Evolutionary conservation across 2,888 invertebrate species (phyloP), one percentile per base, ranked within the genome.

Genomic region (Andricus quercusramuli): DNA sequence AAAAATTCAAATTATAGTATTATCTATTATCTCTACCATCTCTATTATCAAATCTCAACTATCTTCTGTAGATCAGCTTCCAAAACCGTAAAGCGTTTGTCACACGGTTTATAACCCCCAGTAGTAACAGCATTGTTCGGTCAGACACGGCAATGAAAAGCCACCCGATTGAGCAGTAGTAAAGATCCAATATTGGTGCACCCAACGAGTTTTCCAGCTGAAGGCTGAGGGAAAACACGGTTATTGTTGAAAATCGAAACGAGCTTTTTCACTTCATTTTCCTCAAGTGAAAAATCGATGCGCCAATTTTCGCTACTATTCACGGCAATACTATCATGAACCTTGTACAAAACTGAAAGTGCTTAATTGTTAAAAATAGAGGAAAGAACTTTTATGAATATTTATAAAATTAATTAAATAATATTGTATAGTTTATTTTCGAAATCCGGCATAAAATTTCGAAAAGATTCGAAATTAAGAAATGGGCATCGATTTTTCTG

Each of bases 211-310:
- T 59, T 59, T 59, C 59, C 11, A 59, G 59, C 59, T 59, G 22
- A 59, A 13, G 11, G 59, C 11, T 59, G 59, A 59, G 22, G 22
- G 59, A 59, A 59, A 59, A 59, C 59, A 59, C 11, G 59, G 22
- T 22, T 59, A 59, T 59, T 22, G 59, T 22, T 59, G 59, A 11
- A 22, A 59, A 59, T 56, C 56, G 56, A n/a, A 56, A 56, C n/a
- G n/a, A 56, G n/a, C n/a, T 56, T 56, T 56, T 56, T n/a, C 56
- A 56, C 56, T n/a, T n/a, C 56, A 56, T n/a, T 56, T 56, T 56
- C 56, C 11, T 56, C 56, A 56, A 56, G 56, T 56, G 56, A n/a
- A 9, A n/a, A 56, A 11, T 2, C 11, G 56, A n/a, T 56, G 20
- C n/a, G 3, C n/a, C 9, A 56, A 56, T 56, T 56, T 56, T 56